Base-by-base conservation (phyloP, 2,888 invertebrate genomes). In the Dolomedes plantarius region DNA sequence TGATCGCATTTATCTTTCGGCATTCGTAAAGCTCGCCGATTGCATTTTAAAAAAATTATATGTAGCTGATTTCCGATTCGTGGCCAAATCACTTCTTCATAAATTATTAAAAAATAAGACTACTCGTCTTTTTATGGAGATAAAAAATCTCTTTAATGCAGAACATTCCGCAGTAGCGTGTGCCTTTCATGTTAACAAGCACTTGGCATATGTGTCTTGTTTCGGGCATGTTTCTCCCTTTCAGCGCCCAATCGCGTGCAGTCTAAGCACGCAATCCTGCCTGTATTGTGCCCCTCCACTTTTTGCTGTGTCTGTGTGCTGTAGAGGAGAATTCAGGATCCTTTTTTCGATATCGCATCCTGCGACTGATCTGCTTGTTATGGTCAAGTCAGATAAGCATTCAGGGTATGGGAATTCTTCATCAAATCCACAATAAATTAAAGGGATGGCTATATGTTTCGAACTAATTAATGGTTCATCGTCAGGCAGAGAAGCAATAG, bases 101-200 rank as follows among this genome's bases (percentile, higher is more conserved):
- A 6, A 46, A 46, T 46, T 56, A 19, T 56, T 56, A 23, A 56
- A 56, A 46, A 13, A 23, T 23, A 1, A 3, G 3, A 23, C 56
- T 56, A 23, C 56, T 56, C 1, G 1, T 56, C 1, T 56, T 23
- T 23, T 5, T 3, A 56, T 23, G 11, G 23, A 2, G 16, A 56
- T 2, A 16, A 56, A 56, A 56, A 56, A 56, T 56, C 23, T 23
- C 19, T 23, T 11, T 56, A 23, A 56, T 56, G 19, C 23, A 6
- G 6, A 23, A 56, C 56, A 56, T 56, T 56, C 23, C 5, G 5
- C 23, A 23, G 23, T 56, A 56, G 56, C 56, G 56, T 56, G 56
- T 56, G 56, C 56, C 56, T 56, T 5, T 23, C 56, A 56, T 56
- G 56, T 23, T 56, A 56, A 56, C 56, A 56, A 56, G 56, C 56